Percentiles rank a stretch among this genome's conserved stretches.
Conservation (phyloP, 1,140 invertebrate species). For the Sycobia sp. region DNA sequence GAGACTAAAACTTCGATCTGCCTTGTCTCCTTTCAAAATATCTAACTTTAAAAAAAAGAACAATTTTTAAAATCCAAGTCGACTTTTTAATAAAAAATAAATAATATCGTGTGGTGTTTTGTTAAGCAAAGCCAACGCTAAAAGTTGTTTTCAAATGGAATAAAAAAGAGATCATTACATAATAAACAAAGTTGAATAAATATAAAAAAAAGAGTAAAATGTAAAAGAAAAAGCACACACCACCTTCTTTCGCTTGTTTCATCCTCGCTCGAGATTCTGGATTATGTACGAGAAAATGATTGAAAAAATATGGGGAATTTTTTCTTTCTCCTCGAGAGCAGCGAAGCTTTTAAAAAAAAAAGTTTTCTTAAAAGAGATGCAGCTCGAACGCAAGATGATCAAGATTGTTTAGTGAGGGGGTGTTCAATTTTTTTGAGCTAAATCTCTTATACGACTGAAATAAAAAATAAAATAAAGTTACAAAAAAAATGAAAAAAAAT, state of each 20-base stretch:
- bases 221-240: slow-evolving; percentile 23
- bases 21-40: slow-evolving; percentile 26
- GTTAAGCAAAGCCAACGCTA: slow-evolving; percentile 18
- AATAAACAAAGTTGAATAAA: slow-evolving; percentile 27
- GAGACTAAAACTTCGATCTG: slow-evolving; percentile 28
- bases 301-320: too few species aligned
- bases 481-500: slow-evolving; percentile 18
- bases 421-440: slow-evolving; percentile 29
- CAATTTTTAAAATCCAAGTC: slow-evolving; percentile 23
- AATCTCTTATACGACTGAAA: slow-evolving; percentile 32
- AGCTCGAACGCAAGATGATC: neutral
- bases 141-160: neutral
- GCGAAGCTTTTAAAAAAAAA: slow-evolving; percentile 4
- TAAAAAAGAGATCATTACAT: slow-evolving; percentile 11
- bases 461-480: slow-evolving; percentile 11
- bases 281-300: neutral
- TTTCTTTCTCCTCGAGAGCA: slow-evolving; percentile 4
- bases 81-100: slow-evolving; percentile 23
- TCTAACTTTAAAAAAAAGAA: slow-evolving; percentile 18
- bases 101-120: slow-evolving; percentile 28
- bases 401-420: neutral
- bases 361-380: slow-evolving; percentile 2
- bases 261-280: slow-evolving; percentile 10
- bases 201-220: slow-evolving; percentile 35
- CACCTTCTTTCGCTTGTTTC: slow-evolving; percentile 26